Conservation (phyloP, 2,113 vertebrate species). For the Cyprinodon variegatus region DNA sequence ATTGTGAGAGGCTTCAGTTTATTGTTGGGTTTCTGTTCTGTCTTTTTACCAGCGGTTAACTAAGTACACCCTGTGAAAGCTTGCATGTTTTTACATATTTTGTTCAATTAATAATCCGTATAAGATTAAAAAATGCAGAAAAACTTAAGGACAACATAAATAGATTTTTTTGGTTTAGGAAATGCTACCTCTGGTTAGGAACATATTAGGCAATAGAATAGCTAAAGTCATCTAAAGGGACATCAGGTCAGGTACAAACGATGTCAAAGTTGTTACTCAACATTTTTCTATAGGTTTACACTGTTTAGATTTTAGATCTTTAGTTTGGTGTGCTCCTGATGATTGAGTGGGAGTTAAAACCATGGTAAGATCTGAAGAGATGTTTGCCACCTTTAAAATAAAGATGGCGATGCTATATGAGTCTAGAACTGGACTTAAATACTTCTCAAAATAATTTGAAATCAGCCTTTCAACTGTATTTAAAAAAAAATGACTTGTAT, state of each 20-base stretch:
- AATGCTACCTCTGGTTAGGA: not conserved
- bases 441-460: not conserved
- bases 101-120: not conserved
- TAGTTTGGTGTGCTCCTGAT: no score
- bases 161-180: not conserved
- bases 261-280: not conserved
- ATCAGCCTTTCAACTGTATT: not conserved
- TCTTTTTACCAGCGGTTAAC: not conserved
- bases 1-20: no score
- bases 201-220: not conserved
- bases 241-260: not conserved
- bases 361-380: not conserved
- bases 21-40: not conserved
- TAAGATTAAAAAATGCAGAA: not conserved
- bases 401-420: not conserved
- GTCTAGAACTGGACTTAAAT: not conserved
- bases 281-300: no score
- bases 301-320: no score
- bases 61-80: not conserved
- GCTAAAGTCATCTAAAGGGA: not conserved
- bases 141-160: not conserved
- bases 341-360: no score
- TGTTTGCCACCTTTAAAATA: not conserved
- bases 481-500: not conserved
- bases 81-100: not conserved